These are phyloP conservation scores for Stegana nigrithorax DNA, from an alignment of 2,888 invertebrate genomes.

Conservation along the genomic window DNA sequence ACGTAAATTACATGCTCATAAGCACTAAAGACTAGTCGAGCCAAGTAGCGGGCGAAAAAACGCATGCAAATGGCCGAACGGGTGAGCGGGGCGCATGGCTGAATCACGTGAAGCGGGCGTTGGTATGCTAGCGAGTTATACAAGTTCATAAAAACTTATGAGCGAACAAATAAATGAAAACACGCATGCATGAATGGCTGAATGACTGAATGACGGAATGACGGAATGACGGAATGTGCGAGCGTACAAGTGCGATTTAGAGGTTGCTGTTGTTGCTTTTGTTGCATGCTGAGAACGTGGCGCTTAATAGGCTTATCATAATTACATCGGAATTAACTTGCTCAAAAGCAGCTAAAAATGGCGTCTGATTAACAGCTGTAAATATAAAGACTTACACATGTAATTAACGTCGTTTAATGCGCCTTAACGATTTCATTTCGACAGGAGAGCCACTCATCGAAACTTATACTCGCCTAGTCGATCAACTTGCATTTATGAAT, in stretches of 20 bases:
- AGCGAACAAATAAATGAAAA: no score
- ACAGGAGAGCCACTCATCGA: no score
- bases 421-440: no score
- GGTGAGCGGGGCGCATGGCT: no score
- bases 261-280: neutral
- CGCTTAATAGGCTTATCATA: constrained; percentile 33
- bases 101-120: neutral
- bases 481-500: no score
- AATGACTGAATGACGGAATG: neutral
- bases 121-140: neutral
- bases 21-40: neutral
- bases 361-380: constrained; percentile 22
- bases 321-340: constrained; percentile 35
- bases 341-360: constrained; percentile 35
- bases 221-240: neutral
- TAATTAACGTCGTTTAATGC: no score
- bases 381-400: neutral
- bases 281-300: constrained; percentile 14
- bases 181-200: neutral
- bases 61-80: no score
- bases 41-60: no score
- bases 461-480: no score
- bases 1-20: constrained; percentile 1
- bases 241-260: no score
- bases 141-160: neutral